Percentiles rank a stretch among this genome's conserved stretches.
phyloP scores from a whole-genome alignment of 2,888 invertebrate species.

The Scotopteryx bipunctaria region DNA sequence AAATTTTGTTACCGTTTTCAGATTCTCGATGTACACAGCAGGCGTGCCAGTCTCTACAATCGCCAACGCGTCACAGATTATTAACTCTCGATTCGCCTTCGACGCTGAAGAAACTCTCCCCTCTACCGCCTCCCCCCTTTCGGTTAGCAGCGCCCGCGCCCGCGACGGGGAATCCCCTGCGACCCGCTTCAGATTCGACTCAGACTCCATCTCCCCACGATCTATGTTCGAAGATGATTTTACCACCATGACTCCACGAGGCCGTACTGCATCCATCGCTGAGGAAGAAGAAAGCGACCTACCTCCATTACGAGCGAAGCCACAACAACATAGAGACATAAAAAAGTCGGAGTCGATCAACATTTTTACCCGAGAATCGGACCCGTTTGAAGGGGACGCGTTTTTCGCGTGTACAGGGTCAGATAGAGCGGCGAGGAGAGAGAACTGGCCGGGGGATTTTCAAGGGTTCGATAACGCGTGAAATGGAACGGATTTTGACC shows the following conservation, averaged over 20 bases:
- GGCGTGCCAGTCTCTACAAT: not conserved
- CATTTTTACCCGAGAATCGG: slow-evolving; percentile 92
- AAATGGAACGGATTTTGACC: slow-evolving; percentile 36
- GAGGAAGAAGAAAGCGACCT: slow-evolving; percentile 75
- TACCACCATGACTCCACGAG: slow-evolving; percentile 70
- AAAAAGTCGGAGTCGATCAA: slow-evolving; percentile 95
- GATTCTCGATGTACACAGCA: slow-evolving; percentile 13
- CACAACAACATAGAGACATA: slow-evolving; percentile 83
- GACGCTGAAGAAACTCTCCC: slow-evolving; percentile 59
- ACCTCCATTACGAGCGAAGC: slow-evolving; percentile 65
- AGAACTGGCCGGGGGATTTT: slow-evolving; percentile 80
- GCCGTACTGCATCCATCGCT: slow-evolving; percentile 73
- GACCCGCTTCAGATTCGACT: slow-evolving; percentile 72
- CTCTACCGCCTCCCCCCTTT: slow-evolving; percentile 61
- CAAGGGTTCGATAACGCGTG: slow-evolving; percentile 74
- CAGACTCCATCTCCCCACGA: slow-evolving; percentile 72
- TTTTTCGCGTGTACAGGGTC: slow-evolving; percentile 88
- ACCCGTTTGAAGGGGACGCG: slow-evolving; percentile 95
- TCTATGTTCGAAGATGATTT: slow-evolving; percentile 89
- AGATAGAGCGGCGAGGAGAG: slow-evolving; percentile 70
- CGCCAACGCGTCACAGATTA: not conserved
- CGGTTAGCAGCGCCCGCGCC: slow-evolving; percentile 59
- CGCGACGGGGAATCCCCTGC: slow-evolving; percentile 63
- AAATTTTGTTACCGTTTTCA: not conserved
- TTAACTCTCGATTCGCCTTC: slow-evolving; percentile 55